phyloP scores from a whole-genome alignment of 1,140 invertebrate species.

The Trinorchestia longiramus region DNA sequence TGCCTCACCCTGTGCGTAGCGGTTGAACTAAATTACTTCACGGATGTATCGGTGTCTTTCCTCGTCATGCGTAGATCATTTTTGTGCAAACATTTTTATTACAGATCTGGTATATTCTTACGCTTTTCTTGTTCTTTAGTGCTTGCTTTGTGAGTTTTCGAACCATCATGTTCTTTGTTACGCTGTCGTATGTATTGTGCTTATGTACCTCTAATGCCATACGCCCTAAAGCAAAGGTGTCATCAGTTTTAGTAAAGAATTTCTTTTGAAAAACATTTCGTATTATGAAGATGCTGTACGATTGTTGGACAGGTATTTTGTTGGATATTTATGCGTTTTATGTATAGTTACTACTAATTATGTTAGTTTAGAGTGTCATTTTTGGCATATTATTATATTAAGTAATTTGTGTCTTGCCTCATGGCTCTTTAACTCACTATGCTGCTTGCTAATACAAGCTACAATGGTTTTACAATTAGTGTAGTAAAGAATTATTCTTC shows the following conservation, averaged over 20 bases:
- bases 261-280: no score
- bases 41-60: background rate
- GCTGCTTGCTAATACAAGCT: background rate
- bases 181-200: background rate
- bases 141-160: background rate
- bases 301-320: background rate
- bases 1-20: no score
- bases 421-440: background rate
- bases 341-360: background rate
- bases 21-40: no score
- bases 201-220: no score
- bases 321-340: background rate
- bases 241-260: no score
- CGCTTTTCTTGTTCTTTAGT: background rate
- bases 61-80: background rate
- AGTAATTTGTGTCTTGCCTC: background rate
- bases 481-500: no score
- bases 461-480: no score
- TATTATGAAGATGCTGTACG: background rate
- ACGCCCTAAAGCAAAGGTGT: no score
- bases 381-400: background rate
- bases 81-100: background rate
- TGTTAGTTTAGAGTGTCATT: background rate
- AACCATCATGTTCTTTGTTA: background rate
- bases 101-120: background rate